These are phyloP conservation scores for Phylloscopus trochilus DNA, from an alignment of 2,113 vertebrate genomes.

Conservation along the genomic window DNA sequence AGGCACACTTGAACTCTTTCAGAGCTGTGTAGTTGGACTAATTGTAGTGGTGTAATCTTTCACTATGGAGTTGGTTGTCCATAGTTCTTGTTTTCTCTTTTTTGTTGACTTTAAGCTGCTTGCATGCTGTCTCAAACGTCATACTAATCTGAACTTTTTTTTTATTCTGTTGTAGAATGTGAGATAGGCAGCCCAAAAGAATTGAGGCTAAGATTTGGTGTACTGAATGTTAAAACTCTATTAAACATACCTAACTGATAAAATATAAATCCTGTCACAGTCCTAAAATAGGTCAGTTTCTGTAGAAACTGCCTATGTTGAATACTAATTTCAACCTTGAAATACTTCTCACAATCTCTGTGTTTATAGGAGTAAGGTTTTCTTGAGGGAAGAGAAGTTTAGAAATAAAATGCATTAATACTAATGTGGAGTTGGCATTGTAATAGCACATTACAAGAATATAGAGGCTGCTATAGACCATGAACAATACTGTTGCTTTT, in stretches of 20 bases:
- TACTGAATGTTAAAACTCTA: constrained; percentile 24
- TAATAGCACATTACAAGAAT: not conserved
- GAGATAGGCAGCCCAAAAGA: not conserved
- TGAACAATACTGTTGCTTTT: constrained; percentile 54
- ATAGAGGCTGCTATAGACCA: not conserved
- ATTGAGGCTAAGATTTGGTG: not conserved
- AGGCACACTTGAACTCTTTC: constrained; percentile 77
- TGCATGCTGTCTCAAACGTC: not conserved
- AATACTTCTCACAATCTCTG: not conserved
- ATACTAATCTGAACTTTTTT: constrained; percentile 46
- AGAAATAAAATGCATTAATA: not conserved
- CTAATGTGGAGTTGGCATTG: not conserved
- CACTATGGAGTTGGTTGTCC: constrained; percentile 33
- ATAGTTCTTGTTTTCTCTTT: constrained; percentile 40
- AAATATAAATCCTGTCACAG: constrained; percentile 30
- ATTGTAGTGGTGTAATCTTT: constrained; percentile 71
- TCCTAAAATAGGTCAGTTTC: constrained; percentile 32
- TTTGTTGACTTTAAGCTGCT: constrained; percentile 51
- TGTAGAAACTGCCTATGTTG: not conserved
- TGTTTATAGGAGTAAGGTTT: not conserved
- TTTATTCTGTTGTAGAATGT: not conserved
- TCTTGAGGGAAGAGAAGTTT: not conserved
- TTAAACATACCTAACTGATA: not conserved
- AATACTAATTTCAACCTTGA: not conserved
- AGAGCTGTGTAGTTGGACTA: constrained; percentile 70